Evolutionary conservation across 2,888 invertebrate species (phyloP).

Genomic region (Pachydiplax longipennis): DNA sequence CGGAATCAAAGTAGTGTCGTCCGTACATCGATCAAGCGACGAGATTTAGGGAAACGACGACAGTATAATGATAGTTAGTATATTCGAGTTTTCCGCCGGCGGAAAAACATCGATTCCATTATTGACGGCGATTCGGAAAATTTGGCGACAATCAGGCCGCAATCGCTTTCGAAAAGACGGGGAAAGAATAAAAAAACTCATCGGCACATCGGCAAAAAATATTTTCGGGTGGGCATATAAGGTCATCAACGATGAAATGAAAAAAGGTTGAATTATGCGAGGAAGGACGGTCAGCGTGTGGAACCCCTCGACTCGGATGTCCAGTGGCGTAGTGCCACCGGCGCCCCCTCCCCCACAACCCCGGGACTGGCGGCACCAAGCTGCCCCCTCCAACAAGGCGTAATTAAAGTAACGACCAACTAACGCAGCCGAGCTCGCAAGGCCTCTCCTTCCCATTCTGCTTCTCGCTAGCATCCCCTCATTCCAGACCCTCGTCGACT

Average conservation of each 20-base stretch:
- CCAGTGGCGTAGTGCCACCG: neutral
- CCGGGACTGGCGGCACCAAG: neutral
- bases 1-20: too few relatives aligned
- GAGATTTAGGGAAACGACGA: too few relatives aligned
- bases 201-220: too few relatives aligned
- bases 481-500: neutral
- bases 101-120: too few relatives aligned
- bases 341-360: neutral
- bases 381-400: constrained; percentile 13
- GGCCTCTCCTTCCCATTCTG: neutral
- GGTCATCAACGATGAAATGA: neutral
- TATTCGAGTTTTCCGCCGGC: too few relatives aligned
- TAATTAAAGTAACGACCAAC: constrained; percentile 27
- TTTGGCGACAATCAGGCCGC: too few relatives aligned
- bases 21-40: too few relatives aligned
- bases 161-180: too few relatives aligned
- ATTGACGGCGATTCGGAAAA: too few relatives aligned
- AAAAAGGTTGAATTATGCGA: neutral
- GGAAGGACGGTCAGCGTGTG: neutral
- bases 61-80: too few relatives aligned
- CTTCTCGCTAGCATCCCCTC: neutral
- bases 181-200: too few relatives aligned
- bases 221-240: neutral
- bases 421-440: neutral
- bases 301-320: neutral